phyloP scores from a whole-genome alignment of 2,888 invertebrate species.

The Masnerella sp. region DNA sequence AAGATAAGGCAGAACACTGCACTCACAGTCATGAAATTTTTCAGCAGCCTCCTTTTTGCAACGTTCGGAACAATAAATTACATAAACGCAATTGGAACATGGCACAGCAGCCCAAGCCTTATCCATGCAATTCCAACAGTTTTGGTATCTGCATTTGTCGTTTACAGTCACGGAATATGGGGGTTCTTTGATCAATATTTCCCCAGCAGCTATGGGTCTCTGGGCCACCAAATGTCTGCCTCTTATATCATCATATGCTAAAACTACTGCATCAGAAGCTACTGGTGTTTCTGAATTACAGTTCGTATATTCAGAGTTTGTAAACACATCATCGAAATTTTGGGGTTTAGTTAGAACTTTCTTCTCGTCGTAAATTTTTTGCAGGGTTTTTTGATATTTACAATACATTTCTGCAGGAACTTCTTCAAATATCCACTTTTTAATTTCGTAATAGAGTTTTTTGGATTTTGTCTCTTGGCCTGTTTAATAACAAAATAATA shows the following conservation, averaged over 20 bases:
- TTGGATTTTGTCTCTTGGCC: too few relatives aligned
- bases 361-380: too few relatives aligned
- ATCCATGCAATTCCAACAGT: slow-evolving; percentile 85
- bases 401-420: too few relatives aligned
- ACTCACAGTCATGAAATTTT: slow-evolving; percentile 88
- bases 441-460: too few relatives aligned
- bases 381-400: too few relatives aligned
- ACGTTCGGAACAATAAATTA: slow-evolving; percentile 82
- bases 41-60: slow-evolving; percentile 83
- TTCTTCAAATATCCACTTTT: too few relatives aligned
- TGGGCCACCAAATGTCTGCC: slow-evolving; percentile 86
- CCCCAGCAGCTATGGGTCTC: slow-evolving; percentile 84
- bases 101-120: slow-evolving; percentile 81
- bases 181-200: slow-evolving; percentile 86
- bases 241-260: slow-evolving; percentile 80
- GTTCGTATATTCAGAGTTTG: too few relatives aligned
- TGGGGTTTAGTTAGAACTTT: not conserved
- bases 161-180: slow-evolving; percentile 84
- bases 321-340: not conserved
- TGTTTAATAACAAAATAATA: too few relatives aligned
- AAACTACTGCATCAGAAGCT: slow-evolving; percentile 82
- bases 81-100: slow-evolving; percentile 82
- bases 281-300: slow-evolving; percentile 78
- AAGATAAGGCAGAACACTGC: slow-evolving; percentile 74
- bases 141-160: slow-evolving; percentile 79